Evolutionary conservation across 2,113 vertebrate species (phyloP).

Genomic region (Zosterops hypoxanthus): DNA sequence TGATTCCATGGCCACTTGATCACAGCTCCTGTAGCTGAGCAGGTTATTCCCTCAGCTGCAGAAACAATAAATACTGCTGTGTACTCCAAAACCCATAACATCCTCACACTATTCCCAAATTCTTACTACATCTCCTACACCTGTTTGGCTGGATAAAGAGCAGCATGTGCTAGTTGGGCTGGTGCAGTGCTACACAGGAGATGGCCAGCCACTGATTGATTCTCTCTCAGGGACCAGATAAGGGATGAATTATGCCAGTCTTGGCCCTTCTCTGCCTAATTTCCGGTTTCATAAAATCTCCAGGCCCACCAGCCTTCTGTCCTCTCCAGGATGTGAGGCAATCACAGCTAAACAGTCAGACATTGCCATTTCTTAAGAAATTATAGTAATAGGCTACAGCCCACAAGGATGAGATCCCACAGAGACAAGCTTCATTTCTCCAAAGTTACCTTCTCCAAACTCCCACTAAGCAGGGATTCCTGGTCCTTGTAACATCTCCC

Average conservation of each 20-base stretch:
- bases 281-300: not conserved
- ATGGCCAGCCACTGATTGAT: not conserved
- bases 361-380: not conserved
- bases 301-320: not conserved
- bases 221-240: not conserved
- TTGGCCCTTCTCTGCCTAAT: not conserved
- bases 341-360: not conserved
- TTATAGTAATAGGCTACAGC: not conserved
- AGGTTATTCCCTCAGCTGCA: not conserved
- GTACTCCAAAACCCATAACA: not conserved
- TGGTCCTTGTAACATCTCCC: not conserved
- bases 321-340: not conserved
- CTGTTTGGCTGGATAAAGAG: not conserved
- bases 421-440: not conserved
- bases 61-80: not conserved
- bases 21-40: not conserved
- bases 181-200: not conserved
- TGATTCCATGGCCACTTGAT: not conserved
- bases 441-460: not conserved
- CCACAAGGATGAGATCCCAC: not conserved
- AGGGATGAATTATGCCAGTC: not conserved
- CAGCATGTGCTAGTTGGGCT: not conserved
- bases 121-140: not conserved
- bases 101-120: not conserved
- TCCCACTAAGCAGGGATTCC: not conserved